Evolutionary conservation across 2,888 invertebrate species (phyloP).

Genomic region (Cartodere bifasciata): DNA sequence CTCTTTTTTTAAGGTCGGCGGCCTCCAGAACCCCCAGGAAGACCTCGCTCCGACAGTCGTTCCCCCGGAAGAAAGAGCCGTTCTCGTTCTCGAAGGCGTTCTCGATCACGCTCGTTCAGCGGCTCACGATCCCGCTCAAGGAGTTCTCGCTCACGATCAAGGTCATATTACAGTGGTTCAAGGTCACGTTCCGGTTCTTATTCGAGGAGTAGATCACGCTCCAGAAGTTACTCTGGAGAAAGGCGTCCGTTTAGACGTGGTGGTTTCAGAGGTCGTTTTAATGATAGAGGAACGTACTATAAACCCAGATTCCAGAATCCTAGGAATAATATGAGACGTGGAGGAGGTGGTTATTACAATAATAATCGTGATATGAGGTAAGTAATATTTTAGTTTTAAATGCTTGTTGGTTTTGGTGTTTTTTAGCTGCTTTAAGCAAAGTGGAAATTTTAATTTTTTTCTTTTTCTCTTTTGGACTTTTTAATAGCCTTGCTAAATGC

Average conservation of each 20-base stretch:
- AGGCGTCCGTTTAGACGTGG: conserved; percentile 37
- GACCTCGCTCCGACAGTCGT: conserved; percentile 38
- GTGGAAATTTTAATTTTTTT: no score
- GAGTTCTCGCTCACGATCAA: conserved; percentile 39
- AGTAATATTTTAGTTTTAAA: no score
- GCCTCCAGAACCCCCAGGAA: conserved; percentile 35
- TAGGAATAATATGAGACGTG: conserved; percentile 39
- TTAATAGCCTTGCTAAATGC: no score
- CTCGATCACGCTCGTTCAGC: conserved; percentile 33
- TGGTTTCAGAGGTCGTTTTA: conserved; percentile 37
- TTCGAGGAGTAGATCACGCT: conserved; percentile 45
- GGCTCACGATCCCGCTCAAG: conserved; percentile 38
- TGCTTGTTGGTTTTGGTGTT: no score
- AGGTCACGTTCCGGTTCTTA: conserved; percentile 36
- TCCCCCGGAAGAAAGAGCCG: conserved; percentile 56
- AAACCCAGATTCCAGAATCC: conserved; percentile 61
- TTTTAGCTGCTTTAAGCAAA: no score
- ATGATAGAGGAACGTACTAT: conserved; percentile 66
- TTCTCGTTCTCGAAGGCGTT: conserved; percentile 43
- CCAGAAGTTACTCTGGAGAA: conserved; percentile 44
- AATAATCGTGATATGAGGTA: conserved; percentile 31
- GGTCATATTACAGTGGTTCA: conserved; percentile 48
- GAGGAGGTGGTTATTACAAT: conserved; percentile 28
- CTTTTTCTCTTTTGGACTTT: no score
- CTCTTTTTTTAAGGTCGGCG: conserved; percentile 23